Evolutionary conservation across 2,113 vertebrate genomes (phyloP), one percentile per base, ranked within the genome.

Genomic region (Hylia prasina): DNA sequence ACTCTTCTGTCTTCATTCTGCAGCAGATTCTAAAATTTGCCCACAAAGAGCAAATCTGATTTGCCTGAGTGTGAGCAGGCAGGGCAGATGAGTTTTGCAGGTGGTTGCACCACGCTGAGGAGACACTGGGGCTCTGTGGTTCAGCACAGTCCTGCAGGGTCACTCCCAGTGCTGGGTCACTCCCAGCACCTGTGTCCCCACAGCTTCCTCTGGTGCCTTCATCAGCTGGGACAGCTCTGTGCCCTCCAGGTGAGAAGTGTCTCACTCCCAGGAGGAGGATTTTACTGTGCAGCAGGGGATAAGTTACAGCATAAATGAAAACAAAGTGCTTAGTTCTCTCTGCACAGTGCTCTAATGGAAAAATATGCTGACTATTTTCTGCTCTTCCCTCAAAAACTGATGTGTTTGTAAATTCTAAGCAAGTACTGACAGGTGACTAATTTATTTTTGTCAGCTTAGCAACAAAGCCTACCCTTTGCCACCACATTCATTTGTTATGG

Each of bases 371-470:
- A 33, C 70, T 91, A 0, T 82, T 89, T 95, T 80, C 87, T 91
- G 57, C 25, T 94, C 70, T 85, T 92, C 71, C 57, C 63, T 54
- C 66, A 53, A 72, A 92, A 95, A 11, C 68, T 72, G 91, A 72
- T 85, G 54, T 85, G 75, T 94, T 93, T 94, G 89, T 95, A 93
- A 94, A 96, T 93, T 93, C 87, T 63, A 58, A 85, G 93, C 45
- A 70, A 93, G 89, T 85, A 91, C 78, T 85, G 93, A 86, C 95
- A 93, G 95, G 78, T 95, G 95, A 91, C 84, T 95, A 82, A 94
- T 96, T 91, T 89, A 87, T 96, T 96, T 96, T 87, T 95, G 87
- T 96, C 94, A 91, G 70, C 78, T 93, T 93, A 91, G 78, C 95
- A 91, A 35, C 75, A 91, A 79, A 95, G 79, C 82, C 89, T 93